These are phyloP conservation scores for Callinectes sapidus DNA, from an alignment of 2,888 invertebrate genomes.

Conservation along the genomic window DNA sequence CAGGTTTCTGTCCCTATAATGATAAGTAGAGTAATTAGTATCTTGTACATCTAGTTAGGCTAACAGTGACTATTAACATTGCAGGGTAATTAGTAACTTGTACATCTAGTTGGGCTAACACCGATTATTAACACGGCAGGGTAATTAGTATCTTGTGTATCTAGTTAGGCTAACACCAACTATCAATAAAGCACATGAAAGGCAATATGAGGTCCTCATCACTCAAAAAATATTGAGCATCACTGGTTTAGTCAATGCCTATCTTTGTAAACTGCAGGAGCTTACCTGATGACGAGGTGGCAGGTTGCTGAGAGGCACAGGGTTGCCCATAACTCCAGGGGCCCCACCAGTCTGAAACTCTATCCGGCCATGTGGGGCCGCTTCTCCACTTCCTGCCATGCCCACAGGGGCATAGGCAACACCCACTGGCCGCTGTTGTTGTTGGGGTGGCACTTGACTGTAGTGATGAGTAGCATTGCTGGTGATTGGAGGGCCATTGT, in stretches of 20 bases:
- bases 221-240: background rate
- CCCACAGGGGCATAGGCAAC: constrained; percentile 50
- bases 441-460: constrained; percentile 50
- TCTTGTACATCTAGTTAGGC: background rate
- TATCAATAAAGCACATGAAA: too few species aligned
- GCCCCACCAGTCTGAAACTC: constrained; percentile 46
- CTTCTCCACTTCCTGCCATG: constrained; percentile 37
- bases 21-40: background rate
- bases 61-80: too few species aligned
- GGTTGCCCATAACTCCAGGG: constrained; percentile 38
- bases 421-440: constrained; percentile 54
- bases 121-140: too few species aligned
- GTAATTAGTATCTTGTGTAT: background rate
- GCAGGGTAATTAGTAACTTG: background rate
- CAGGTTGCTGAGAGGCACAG: constrained; percentile 31
- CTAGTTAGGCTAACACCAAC: background rate
- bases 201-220: background rate
- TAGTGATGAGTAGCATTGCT: constrained; percentile 55
- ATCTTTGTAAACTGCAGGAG: background rate
- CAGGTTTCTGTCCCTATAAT: constrained; percentile 53
- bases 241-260: background rate
- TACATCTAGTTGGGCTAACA: background rate
- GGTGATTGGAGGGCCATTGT: constrained; percentile 47
- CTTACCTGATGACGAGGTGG: constrained; percentile 54
- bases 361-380: constrained; percentile 46